A percentile compares a stretch with the other conserved stretches of the same genome.
phyloP scores from a whole-genome alignment of 1,140 invertebrate species.

The Habropoda laboriosa region DNA sequence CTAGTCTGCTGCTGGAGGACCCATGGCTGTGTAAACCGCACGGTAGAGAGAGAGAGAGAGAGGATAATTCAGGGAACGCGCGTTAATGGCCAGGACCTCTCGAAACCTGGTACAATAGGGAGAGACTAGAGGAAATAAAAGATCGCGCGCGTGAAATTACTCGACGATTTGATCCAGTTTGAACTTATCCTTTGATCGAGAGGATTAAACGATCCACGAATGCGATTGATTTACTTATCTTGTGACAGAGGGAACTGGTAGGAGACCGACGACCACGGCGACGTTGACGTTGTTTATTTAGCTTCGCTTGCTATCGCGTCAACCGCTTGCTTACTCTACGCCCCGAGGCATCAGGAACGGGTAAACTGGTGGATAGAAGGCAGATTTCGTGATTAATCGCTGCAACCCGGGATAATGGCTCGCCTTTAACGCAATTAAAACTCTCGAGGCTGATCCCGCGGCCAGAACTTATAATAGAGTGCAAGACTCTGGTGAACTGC shows the following conservation, averaged over 20 bases:
- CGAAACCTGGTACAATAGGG: neutral
- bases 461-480: conserved; percentile 26
- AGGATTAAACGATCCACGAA: neutral
- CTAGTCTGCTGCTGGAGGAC: neutral
- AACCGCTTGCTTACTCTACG: neutral
- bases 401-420: conserved; percentile 31
- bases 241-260: neutral
- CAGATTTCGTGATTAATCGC: conserved; percentile 47
- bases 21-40: neutral
- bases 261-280: too few relatives aligned
- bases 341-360: neutral
- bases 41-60: too few relatives aligned
- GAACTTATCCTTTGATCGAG: neutral
- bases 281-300: conserved; percentile 26
- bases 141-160: neutral
- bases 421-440: conserved; percentile 42
- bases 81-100: neutral
- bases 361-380: neutral
- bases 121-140: conserved; percentile 7
- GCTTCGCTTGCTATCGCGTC: neutral
- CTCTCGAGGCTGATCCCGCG: neutral
- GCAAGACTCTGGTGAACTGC: neutral
- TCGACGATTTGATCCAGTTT: neutral
- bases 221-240: neutral
- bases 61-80: neutral